Percentiles rank a stretch among this genome's conserved stretches.
Conservation (phyloP, 2,797 vertebrate species). For the Chaenodraco wilsoni region DNA sequence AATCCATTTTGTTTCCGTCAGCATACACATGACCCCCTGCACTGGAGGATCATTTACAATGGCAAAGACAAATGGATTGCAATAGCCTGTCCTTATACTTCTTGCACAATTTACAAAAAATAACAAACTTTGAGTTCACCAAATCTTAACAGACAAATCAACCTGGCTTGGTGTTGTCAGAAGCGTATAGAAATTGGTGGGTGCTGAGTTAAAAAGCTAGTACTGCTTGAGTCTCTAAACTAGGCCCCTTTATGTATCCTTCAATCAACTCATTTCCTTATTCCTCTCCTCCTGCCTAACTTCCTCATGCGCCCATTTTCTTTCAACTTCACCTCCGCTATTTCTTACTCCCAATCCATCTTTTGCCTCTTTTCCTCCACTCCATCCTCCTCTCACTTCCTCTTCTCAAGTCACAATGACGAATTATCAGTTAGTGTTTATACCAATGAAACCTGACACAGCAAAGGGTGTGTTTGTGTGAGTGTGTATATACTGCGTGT, state of each 20-base stretch:
- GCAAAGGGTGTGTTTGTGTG: constrained; percentile 35
- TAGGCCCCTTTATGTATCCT: neutral
- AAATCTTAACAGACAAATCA: constrained; percentile 17
- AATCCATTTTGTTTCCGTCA: constrained; percentile 63
- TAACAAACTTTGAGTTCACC: constrained; percentile 16
- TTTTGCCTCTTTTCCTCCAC: neutral
- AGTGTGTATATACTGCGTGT: constrained; percentile 1
- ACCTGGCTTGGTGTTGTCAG: constrained; percentile 3
- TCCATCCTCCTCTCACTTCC: constrained; percentile 18
- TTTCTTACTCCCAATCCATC: neutral
- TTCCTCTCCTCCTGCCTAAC: neutral
- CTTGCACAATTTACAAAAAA: constrained; percentile 25
- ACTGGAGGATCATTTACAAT: constrained; percentile 51
- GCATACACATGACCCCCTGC: constrained; percentile 53
- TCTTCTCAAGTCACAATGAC: constrained; percentile 25
- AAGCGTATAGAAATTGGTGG: neutral
- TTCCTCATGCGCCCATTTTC: neutral
- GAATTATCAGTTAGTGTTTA: constrained; percentile 38
- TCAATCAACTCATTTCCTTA: constrained; percentile 8
- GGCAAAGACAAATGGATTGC: constrained; percentile 55
- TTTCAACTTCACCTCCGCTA: neutral
- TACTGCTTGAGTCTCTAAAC: constrained; percentile 12
- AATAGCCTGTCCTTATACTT: constrained; percentile 30
- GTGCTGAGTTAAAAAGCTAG: neutral
- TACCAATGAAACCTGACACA: constrained; percentile 44